Evolutionary conservation across 1,140 invertebrate species (phyloP), one percentile per base, ranked within the genome.

Genomic region (Whitmania pigra): DNA sequence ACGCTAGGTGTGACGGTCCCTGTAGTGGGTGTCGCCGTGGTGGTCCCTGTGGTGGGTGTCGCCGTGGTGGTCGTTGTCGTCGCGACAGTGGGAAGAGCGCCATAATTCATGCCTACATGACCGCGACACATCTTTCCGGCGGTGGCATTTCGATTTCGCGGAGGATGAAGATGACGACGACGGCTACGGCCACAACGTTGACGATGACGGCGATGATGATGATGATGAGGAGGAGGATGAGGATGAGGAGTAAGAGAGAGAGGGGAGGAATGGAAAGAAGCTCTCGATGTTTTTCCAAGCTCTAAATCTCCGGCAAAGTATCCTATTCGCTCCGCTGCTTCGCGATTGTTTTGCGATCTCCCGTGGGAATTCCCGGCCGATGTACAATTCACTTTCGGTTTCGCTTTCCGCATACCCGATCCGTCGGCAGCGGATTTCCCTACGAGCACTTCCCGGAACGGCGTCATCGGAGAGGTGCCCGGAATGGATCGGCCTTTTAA

Each of bases 331-430:
- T 49, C 15, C 43, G 43, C 9, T 49, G 43, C 43, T 49, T 63
- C 29, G 57, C 57, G 22, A 25, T 63, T 63, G 57, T 63, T 63
- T 22, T 63, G 57, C 57, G 29, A 63, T 31, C 18, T 63, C 57
- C 11, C 43, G 11, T 4, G 43, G 43, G 43, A 49, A 11, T 49
- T 49, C 43, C 43, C 43, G 43, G 43, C 43, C 43, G 43, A 49
- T 17, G 43, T 49, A 49, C 43, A 49, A 49, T 49, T 49, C 43
- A 49, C 43, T 49, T 49, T 49, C 43, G 15, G 43, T 49, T 17
- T 49, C 43, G 43, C 43, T 49, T 49, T 49, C 43, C 43, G 43
- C 43, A 11, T 11, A 13, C 9, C 43, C 15, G 43, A 49, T 17
- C 0, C 15, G 0, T 49, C 9, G 2, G 31, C 2, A 6, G 2